Conservation (phyloP, 2,797 vertebrate species). For the Lutjanus argentimaculatus region DNA sequence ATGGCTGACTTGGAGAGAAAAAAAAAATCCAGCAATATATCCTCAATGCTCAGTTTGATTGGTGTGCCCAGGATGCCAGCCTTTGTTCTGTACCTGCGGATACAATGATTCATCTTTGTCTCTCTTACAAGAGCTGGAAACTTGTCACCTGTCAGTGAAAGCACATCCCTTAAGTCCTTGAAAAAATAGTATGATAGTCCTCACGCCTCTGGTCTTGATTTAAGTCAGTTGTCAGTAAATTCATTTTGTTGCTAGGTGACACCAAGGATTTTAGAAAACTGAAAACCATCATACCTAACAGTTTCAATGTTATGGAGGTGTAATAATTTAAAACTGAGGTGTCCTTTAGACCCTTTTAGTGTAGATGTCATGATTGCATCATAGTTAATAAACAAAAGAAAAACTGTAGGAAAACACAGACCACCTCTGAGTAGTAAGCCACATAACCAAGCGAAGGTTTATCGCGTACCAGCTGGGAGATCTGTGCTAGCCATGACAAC, state of each 20-base stretch:
- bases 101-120: conserved; percentile 1
- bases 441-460: too few relatives aligned
- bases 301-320: not conserved
- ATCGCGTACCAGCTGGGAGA: too few relatives aligned
- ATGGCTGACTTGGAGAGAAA: not conserved
- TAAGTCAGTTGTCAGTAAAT: conserved; percentile 1
- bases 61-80: conserved; percentile 5
- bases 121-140: conserved; percentile 14
- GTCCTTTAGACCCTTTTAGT: not conserved
- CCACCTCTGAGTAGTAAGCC: too few relatives aligned
- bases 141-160: not conserved
- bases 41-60: not conserved
- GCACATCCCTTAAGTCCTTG: conserved; percentile 12
- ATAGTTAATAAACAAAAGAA: too few relatives aligned
- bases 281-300: not conserved
- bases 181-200: not conserved
- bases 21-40: not conserved
- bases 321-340: not conserved
- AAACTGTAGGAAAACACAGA: too few relatives aligned
- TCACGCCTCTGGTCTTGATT: not conserved
- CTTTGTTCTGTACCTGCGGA: conserved; percentile 1
- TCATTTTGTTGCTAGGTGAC: not conserved
- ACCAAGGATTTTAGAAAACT: not conserved
- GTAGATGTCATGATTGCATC: too few relatives aligned
- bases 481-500: too few relatives aligned